Evolutionary conservation across 2,888 invertebrate species (phyloP), one percentile per base, ranked within the genome.

Genomic region (Euclidia mi): DNA sequence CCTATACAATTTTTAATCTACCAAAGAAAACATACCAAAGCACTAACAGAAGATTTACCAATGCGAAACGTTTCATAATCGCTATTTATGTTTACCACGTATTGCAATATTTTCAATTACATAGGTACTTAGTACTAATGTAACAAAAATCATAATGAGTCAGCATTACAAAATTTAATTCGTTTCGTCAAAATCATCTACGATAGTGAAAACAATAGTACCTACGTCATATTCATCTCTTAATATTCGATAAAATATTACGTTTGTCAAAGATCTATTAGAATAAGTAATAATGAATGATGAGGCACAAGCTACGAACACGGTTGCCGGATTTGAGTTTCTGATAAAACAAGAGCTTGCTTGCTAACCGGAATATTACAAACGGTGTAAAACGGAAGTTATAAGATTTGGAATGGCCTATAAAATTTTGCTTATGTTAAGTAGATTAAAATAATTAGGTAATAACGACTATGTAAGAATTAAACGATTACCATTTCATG

Each of bases 1-100:
- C 12, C 0, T 11, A 32, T 32, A 3, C 4, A 11, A 12, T 11
- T 38, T 34, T 34, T 3, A 7, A 17, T 3, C 12, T 37, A 48
- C 55, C 55, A 55, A 55, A 55, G 43, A 55, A 28, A 38, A 11
- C 37, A 38, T 48, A 15, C 32, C 41, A 46, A 46, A 53, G 52
- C 31, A 31, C 17, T 3, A 15, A 17, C 2, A 10, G 3, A 46
- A 14, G 17, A 14, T 11, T 37, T 14, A n/a, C 14, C 12, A 2
- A 14, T 9, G 34, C 11, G 15, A 10, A 12, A 35, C 15, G 14
- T 25, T 3, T 25, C 2, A 25, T 25, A 25, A 34, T 31, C 10
- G 6, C 10, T 34, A 34, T 34, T 34, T 2, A 34, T 34, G 29
- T n/a, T n/a, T n/a, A n/a, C n/a, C n/a, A n/a, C n/a, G n/a, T n/a